Evolutionary conservation across 2,888 invertebrate genomes (phyloP), one percentile per base, ranked within the genome.

Genomic region (Masnerella sp.): DNA sequence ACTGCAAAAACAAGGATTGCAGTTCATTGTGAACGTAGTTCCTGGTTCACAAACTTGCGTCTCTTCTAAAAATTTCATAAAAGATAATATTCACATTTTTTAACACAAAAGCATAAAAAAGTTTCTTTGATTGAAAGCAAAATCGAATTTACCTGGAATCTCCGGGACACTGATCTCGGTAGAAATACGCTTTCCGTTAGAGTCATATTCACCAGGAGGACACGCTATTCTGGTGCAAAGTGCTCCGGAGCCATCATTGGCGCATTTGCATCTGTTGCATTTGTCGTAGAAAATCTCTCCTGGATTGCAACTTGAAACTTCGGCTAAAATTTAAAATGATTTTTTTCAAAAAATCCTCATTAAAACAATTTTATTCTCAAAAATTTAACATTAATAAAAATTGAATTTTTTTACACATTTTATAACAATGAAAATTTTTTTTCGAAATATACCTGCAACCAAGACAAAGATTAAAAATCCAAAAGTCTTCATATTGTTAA

Each of bases 201-300:
- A 12, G 17, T 69, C 61, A 18, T 69, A 69, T 4, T 22, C 14
- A n/a, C 69, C 69, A n/a, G 52, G 38, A 20, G 58, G 64, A 49
- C 71, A 71, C 4, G 5, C 32, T 17, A 64, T 64, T 58, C 25
- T 56, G 0, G 71, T 71, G 8, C 71, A 71, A 25, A 14, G 11
- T 5, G 38, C 58, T 5, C 8, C 20, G 0, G 34, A 28, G 40
- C 71, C 71, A 71, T 54, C 45, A n/a, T 22, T 38, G 4, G 43
- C 0, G 15, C 71, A 71, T 34, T 12, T 36, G 12, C 71, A 71
- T 2, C 9, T 1, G 32, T 71, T 71, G 25, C 71, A 71, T 20
- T 64, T 17, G 3, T 58, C 34, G 18, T 38, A 42, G 34, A 62
- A 70, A 1, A 0, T 0, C 43, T 51, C 2, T n/a, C 68, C 68